Conservation (phyloP, 64 coral and sea anemone genomes). For the Catalaphyllia jardinei region DNA sequence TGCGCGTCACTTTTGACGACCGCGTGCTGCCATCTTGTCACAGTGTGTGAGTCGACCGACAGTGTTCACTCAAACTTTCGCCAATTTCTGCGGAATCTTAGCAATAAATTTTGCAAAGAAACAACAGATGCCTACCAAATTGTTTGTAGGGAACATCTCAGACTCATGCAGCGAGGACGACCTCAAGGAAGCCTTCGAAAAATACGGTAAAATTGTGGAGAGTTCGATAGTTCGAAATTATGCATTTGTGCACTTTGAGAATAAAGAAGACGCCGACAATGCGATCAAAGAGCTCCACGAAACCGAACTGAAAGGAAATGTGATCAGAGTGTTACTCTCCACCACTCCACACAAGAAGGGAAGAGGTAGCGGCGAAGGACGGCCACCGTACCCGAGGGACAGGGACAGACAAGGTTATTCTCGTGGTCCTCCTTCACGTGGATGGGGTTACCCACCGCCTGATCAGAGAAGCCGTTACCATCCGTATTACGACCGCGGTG, state of each 20-base stretch:
- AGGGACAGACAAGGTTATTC: conserved; percentile 1
- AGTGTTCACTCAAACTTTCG: conserved; percentile 14
- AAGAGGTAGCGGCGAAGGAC: conserved; percentile 15
- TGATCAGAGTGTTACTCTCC: conserved; percentile 75
- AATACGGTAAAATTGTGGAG: conserved; percentile 73
- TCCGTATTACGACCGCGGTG: conserved; percentile 8
- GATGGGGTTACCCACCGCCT: background rate
- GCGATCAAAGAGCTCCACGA: conserved; percentile 80
- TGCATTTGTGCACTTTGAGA: conserved; percentile 77
- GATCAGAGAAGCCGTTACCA: conserved; percentile 30
- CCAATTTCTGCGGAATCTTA: background rate
- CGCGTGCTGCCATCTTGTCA: conserved; percentile 49
- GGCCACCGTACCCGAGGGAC: conserved; percentile 1
- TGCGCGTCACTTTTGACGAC: conserved; percentile 3
- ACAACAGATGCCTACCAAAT: conserved; percentile 69
- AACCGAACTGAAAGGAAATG: conserved; percentile 69
- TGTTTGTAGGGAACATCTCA: conserved; percentile 72
- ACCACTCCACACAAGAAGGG: conserved; percentile 82
- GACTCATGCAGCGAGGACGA: conserved; percentile 64
- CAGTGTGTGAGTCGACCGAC: no score
- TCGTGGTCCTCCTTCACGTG: conserved; percentile 5
- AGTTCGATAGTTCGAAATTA: conserved; percentile 67
- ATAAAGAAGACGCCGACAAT: conserved; percentile 78
- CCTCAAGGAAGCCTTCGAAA: conserved; percentile 69
- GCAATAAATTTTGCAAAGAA: background rate